A percentile compares a stretch with the other conserved stretches of the same genome.
Evolutionary conservation across 2,113 vertebrate genomes (phyloP).

Genomic region (Catharus fuscescens): DNA sequence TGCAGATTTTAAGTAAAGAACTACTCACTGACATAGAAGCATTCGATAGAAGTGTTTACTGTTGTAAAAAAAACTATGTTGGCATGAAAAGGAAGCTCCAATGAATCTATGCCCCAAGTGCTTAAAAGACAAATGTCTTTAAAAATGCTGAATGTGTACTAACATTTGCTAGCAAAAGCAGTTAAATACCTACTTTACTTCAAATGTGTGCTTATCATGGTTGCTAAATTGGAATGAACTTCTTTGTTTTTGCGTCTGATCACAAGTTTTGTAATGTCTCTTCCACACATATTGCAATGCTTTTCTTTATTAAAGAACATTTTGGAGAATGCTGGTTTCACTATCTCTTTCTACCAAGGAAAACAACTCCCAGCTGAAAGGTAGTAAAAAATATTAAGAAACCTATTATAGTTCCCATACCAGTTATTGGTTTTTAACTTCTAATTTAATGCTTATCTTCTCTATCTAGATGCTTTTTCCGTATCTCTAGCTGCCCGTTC

Average conservation of each 20-base stretch:
- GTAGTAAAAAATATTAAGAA: neutral
- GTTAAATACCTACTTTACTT: neutral
- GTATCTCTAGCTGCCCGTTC: neutral
- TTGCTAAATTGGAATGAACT: neutral
- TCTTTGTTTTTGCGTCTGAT: neutral
- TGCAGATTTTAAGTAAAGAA: neutral
- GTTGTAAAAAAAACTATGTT: neutral
- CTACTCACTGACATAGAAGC: neutral
- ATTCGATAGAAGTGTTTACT: neutral
- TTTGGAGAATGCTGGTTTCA: neutral
- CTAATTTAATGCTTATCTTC: slow-evolving; percentile 23
- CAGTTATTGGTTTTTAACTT: slow-evolving; percentile 4
- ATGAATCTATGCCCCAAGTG: neutral
- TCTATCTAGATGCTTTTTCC: slow-evolving; percentile 1
- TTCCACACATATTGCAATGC: neutral
- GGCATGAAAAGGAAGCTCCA: neutral
- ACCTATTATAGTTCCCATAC: neutral
- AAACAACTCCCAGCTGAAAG: neutral
- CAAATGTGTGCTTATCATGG: accelerated
- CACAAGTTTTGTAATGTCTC: neutral
- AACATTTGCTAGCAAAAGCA: neutral
- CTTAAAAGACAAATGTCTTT: neutral
- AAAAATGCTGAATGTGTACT: neutral
- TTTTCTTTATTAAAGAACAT: neutral
- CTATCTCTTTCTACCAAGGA: neutral